A percentile compares a stretch with the other conserved stretches of the same genome.
Evolutionary conservation across 2,113 vertebrate species (phyloP).

Genomic region (Ranitomeya imitator): DNA sequence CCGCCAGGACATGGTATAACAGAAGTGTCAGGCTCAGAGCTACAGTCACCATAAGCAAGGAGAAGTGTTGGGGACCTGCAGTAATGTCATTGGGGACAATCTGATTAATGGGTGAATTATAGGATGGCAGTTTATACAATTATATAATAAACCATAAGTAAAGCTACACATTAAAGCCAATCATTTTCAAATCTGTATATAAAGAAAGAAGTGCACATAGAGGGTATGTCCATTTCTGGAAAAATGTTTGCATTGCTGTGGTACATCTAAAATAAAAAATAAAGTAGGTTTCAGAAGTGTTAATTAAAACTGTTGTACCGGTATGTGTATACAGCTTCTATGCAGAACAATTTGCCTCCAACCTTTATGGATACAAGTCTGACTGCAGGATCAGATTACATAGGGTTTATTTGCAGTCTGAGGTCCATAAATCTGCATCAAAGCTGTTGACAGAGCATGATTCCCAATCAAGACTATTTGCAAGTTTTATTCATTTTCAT

Average conservation of each 20-base stretch:
- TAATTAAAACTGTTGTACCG: no score
- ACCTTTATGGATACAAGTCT: no score
- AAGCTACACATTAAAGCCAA: not conserved
- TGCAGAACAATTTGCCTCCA: not conserved
- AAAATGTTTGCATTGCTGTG: no score
- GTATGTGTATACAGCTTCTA: not conserved
- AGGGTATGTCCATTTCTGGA: not conserved
- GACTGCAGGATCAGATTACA: no score
- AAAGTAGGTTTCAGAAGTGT: not conserved
- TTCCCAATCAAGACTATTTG: no score
- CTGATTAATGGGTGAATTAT: not conserved
- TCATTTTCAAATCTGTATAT: not conserved
- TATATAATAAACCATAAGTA: not conserved
- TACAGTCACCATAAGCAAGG: not conserved
- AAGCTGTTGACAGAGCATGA: no score
- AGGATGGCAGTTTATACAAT: not conserved
- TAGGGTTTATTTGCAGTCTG: no score
- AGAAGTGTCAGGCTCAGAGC: not conserved
- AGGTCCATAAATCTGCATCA: no score
- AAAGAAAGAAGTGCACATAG: not conserved
- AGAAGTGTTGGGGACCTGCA: not conserved
- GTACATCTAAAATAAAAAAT: no score
- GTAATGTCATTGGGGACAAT: not conserved
- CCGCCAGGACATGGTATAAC: not conserved
- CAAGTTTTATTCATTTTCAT: no score